Evolutionary conservation across 2,888 invertebrate species (phyloP).

Genomic region (Eremobia ochroleuca): DNA sequence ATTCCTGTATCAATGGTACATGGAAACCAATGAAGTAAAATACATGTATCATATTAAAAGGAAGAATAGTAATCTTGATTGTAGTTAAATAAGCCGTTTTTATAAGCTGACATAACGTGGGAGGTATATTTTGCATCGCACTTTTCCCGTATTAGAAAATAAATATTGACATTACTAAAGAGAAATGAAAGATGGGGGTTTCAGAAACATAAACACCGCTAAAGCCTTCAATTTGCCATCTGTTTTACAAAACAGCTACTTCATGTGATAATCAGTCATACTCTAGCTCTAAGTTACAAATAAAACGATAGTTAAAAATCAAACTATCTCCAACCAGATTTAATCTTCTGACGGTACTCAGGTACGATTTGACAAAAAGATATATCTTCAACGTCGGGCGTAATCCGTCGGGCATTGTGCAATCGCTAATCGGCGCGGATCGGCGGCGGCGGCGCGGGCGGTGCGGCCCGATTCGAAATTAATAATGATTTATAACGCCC

Average conservation of each 20-base stretch:
- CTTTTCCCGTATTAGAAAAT: too few species aligned
- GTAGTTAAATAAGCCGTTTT: neutral
- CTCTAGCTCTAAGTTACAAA: neutral
- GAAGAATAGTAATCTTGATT: neutral
- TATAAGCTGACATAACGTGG: neutral
- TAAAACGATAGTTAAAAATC: slow-evolving; percentile 10
- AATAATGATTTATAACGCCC: slow-evolving; percentile 90
- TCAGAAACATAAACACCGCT: neutral
- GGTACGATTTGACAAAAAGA: slow-evolving; percentile 90
- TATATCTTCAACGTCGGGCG: slow-evolving; percentile 86
- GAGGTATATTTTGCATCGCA: too few species aligned
- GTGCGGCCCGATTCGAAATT: slow-evolving; percentile 84
- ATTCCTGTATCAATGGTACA: neutral
- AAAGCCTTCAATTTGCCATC: neutral
- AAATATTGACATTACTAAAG: neutral
- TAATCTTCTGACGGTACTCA: slow-evolving; percentile 80
- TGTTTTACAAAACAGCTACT: neutral
- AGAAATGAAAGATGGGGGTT: neutral
- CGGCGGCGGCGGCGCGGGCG: slow-evolving; percentile 71
- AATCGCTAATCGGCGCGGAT: slow-evolving; percentile 89
- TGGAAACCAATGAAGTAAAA: neutral
- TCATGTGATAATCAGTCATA: neutral
- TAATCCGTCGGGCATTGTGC: slow-evolving; percentile 90
- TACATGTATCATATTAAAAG: neutral
- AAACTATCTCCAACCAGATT: slow-evolving; percentile 34